phyloP scores from a whole-genome alignment of 2,113 vertebrate genomes.

The Anoplopoma fimbria region DNA sequence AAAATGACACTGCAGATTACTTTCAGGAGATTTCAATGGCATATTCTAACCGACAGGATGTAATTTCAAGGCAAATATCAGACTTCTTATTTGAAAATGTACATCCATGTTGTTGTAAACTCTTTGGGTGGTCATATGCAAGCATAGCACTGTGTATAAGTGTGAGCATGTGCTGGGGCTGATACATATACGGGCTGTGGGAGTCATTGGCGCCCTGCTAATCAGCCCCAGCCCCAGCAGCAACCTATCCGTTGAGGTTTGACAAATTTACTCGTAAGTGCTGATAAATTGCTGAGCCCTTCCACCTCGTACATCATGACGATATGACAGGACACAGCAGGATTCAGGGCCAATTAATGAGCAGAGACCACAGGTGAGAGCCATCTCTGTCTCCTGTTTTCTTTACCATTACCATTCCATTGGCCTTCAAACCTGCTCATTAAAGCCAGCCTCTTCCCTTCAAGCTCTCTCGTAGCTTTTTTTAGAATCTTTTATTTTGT shows the following conservation, averaged over 20 bases:
- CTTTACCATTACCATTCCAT: constrained; percentile 25
- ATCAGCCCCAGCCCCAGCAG: constrained; percentile 62
- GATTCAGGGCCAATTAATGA: constrained; percentile 77
- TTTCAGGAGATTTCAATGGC: background rate
- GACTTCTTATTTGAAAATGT: background rate
- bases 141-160: background rate
- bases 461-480: background rate
- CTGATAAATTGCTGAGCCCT: constrained; percentile 78
- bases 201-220: constrained; percentile 41
- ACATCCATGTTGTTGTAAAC: constrained; percentile 14
- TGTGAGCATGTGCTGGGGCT: constrained; percentile 10
- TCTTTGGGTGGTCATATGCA: constrained; percentile 15
- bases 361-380: constrained; percentile 76
- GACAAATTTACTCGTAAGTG: constrained; percentile 85
- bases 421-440: constrained; percentile 27
- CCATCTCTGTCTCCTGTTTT: constrained; percentile 60
- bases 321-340: constrained; percentile 76
- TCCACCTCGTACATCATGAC: constrained; percentile 58
- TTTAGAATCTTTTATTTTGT: background rate
- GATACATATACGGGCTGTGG: constrained; percentile 47
- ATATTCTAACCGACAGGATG: background rate
- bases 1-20: constrained; percentile 12
- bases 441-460: constrained; percentile 20
- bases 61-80: constrained; percentile 6
- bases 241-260: constrained; percentile 57